Percentiles rank a stretch among this genome's conserved stretches.
These are phyloP conservation scores for Sussaba pulchella DNA, from an alignment of 2,888 invertebrate species.

Conservation along the genomic window DNA sequence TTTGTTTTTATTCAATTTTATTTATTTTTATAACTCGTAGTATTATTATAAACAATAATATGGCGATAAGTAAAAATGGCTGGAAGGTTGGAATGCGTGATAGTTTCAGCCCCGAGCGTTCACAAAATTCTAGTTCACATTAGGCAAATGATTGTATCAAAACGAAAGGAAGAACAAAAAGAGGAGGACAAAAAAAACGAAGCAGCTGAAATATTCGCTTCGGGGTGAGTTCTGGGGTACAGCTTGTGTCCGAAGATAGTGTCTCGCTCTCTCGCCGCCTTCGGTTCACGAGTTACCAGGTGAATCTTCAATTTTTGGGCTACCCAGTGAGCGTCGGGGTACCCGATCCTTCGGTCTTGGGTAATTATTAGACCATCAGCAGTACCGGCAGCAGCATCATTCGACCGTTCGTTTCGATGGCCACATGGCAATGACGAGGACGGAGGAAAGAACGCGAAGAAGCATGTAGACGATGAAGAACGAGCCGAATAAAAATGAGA, in stretches of 20 bases:
- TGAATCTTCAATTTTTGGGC: conserved; percentile 78
- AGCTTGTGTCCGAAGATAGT: conserved; percentile 44
- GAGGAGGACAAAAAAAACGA: conserved; percentile 31
- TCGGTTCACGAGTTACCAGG: conserved; percentile 62
- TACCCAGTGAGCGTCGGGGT: conserved; percentile 69
- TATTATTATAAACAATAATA: conserved; percentile 63
- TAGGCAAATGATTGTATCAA: conserved; percentile 40
- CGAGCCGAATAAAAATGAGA: conserved; percentile 50
- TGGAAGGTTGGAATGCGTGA: conserved; percentile 57
- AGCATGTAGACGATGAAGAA: conserved; percentile 52
- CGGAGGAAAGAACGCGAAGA: conserved; percentile 60
- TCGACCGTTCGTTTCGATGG: conserved; percentile 76
- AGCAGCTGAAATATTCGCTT: conserved; percentile 54
- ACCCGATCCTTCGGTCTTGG: conserved; percentile 50
- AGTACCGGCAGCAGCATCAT: no score
- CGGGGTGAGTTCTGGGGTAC: conserved; percentile 28
- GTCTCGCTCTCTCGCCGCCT: conserved; percentile 1
- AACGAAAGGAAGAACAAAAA: no score
- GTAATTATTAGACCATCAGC: conserved; percentile 83
- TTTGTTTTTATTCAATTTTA: conserved; percentile 34
- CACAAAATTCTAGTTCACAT: conserved; percentile 49
- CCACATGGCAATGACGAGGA: conserved; percentile 81
- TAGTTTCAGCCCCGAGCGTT: conserved; percentile 43
- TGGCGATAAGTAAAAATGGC: conserved; percentile 59
- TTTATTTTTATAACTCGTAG: conserved; percentile 4